Conservation (phyloP, 2,113 vertebrate species). For the Tupaia tana region DNA sequence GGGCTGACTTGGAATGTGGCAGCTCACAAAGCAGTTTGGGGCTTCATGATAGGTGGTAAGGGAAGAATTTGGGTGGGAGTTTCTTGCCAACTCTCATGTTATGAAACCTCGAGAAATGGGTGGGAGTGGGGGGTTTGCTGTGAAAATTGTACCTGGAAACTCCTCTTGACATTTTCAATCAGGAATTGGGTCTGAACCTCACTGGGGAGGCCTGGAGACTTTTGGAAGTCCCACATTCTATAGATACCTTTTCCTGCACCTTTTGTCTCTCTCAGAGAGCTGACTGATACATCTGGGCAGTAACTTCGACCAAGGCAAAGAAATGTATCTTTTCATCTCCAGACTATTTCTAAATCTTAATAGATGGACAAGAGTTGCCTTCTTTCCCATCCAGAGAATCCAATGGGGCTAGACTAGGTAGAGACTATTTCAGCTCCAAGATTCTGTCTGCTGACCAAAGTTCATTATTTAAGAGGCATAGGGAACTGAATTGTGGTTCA, state of each 20-base stretch:
- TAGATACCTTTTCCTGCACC: fast-evolving
- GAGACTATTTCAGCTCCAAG: not conserved
- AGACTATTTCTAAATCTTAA: not conserved
- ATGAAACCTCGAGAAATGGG: not conserved
- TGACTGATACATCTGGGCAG: fast-evolving
- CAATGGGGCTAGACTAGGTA: no score
- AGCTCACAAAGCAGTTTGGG: no score
- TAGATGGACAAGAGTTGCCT: not conserved
- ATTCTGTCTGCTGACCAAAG: not conserved
- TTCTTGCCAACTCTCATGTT: not conserved
- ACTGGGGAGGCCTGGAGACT: no score
- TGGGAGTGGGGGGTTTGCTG: not conserved
- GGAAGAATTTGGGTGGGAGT: not conserved
- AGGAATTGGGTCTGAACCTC: not conserved
- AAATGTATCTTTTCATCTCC: not conserved
- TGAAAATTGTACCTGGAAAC: no score
- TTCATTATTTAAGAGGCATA: fast-evolving
- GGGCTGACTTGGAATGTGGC: no score
- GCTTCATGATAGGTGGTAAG: not conserved
- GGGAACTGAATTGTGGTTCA: not conserved
- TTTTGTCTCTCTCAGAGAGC: not conserved
- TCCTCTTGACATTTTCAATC: not conserved
- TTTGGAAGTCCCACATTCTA: fast-evolving
- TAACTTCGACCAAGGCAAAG: not conserved
- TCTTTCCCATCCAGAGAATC: not conserved